These are phyloP conservation scores for Phocides pigmalion DNA, from an alignment of 1,140 invertebrate genomes.

Conservation along the genomic window DNA sequence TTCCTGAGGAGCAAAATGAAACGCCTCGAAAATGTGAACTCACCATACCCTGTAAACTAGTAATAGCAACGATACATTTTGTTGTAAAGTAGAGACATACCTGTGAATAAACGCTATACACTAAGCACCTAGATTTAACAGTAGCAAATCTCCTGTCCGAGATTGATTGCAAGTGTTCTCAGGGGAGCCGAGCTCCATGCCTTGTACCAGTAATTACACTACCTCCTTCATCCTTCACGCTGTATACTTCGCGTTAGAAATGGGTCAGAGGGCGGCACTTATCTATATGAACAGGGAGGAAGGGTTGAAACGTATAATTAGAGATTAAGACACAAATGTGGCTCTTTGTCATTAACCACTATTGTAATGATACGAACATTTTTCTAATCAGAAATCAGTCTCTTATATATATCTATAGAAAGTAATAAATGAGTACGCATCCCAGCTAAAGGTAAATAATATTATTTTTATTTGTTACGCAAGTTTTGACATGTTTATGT, in stretches of 20 bases:
- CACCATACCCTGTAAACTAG: neutral
- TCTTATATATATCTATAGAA: too few species aligned
- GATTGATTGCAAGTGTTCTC: constrained; percentile 29
- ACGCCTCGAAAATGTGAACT: too few species aligned
- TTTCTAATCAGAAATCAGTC: too few species aligned
- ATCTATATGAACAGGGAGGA: constrained; percentile 19
- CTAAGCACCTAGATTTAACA: constrained; percentile 13
- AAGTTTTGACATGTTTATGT: too few species aligned
- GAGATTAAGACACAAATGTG: constrained; percentile 1
- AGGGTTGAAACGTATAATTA: constrained; percentile 26
- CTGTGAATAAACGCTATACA: neutral
- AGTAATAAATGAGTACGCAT: too few species aligned
- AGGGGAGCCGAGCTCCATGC: constrained; percentile 12
- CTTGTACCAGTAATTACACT: constrained; percentile 25
- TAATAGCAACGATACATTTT: too few species aligned
- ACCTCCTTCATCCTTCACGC: constrained; percentile 11
- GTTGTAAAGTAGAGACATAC: neutral
- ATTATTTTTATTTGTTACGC: too few species aligned
- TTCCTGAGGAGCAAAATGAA: too few species aligned
- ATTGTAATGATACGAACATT: too few species aligned
- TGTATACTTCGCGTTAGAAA: constrained; percentile 21
- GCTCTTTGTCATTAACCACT: neutral
- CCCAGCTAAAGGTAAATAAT: too few species aligned
- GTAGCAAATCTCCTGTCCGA: constrained; percentile 20
- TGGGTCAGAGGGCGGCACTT: constrained; percentile 24